A percentile compares a stretch with the other conserved stretches of the same genome.
These are phyloP conservation scores for Erethizon dorsatum DNA, from an alignment of 2,797 vertebrate genomes.

Conservation along the genomic window DNA sequence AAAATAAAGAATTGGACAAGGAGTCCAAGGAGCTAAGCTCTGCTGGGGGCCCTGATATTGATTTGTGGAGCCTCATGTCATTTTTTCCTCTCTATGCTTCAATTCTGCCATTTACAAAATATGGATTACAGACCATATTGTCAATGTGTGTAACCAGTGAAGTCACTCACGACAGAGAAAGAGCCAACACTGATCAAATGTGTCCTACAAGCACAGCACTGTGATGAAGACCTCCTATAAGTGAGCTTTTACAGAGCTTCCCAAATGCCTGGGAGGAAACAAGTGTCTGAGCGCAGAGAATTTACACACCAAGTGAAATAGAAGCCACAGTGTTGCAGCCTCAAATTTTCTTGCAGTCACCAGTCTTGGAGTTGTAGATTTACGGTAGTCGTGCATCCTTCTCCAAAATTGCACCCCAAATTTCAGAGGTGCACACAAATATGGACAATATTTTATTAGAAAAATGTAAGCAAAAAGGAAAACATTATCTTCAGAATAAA, in stretches of 20 bases:
- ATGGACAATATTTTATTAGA: neutral
- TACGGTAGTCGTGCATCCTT: accelerated
- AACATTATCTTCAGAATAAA: neutral
- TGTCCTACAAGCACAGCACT: neutral
- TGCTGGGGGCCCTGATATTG: neutral
- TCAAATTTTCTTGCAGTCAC: neutral
- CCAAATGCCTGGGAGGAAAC: neutral
- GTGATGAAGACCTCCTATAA: neutral
- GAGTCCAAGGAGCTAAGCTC: neutral
- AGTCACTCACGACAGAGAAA: conserved; percentile 2
- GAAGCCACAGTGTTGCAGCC: neutral
- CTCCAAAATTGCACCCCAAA: neutral
- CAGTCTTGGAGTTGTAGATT: neutral
- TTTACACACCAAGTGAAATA: neutral
- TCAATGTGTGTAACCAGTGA: neutral
- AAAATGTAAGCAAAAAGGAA: neutral
- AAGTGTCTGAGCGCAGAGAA: neutral
- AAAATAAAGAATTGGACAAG: neutral
- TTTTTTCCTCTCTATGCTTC: neutral
- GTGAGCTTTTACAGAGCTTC: neutral
- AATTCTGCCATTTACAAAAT: conserved; percentile 13
- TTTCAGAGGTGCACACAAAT: neutral
- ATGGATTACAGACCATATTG: neutral
- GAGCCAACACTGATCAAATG: neutral
- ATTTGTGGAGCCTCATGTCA: neutral